Conservation (phyloP, 2,113 vertebrate genomes). For the Geococcyx californianus region DNA sequence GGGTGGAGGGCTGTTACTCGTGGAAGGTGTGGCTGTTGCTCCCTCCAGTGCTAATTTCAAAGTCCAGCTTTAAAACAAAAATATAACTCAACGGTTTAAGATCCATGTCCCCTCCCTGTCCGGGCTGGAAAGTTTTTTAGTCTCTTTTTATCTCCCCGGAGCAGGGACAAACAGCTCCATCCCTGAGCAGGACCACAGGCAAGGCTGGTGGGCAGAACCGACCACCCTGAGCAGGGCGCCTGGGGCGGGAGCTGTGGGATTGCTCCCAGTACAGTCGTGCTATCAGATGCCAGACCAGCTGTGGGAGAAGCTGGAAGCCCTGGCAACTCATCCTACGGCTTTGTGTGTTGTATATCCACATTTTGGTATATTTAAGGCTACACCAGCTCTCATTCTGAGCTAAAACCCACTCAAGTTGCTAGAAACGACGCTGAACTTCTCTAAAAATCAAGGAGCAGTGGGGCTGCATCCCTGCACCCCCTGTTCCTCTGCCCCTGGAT, state of each 20-base stretch:
- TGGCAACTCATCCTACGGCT: rapidly evolving
- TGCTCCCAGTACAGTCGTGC: background rate
- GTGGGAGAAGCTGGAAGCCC: background rate
- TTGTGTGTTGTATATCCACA: rapidly evolving
- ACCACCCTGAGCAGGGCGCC: too few relatives aligned
- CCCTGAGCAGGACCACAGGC: rapidly evolving
- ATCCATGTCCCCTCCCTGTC: too few relatives aligned
- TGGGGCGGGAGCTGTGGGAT: rapidly evolving
- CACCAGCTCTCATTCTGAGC: too few relatives aligned
- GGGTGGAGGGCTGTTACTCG: background rate
- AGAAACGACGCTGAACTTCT: too few relatives aligned
- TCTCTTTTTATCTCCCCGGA: background rate
- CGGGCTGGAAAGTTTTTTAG: too few relatives aligned
- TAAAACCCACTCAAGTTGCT: background rate
- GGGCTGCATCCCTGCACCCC: too few relatives aligned
- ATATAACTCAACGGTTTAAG: background rate
- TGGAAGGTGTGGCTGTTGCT: background rate
- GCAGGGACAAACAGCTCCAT: rapidly evolving
- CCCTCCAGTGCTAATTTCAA: slow-evolving; percentile 13
- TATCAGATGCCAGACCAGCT: background rate
- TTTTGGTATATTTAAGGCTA: background rate
- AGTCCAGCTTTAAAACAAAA: slow-evolving; percentile 2
- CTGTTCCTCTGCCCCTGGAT: background rate
- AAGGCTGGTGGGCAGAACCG: background rate
- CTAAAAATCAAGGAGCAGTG: background rate